Percentiles rank a stretch among this genome's conserved stretches.
Evolutionary conservation across 2,797 vertebrate genomes (phyloP).

Genomic region (Brachyalestes nurse): DNA sequence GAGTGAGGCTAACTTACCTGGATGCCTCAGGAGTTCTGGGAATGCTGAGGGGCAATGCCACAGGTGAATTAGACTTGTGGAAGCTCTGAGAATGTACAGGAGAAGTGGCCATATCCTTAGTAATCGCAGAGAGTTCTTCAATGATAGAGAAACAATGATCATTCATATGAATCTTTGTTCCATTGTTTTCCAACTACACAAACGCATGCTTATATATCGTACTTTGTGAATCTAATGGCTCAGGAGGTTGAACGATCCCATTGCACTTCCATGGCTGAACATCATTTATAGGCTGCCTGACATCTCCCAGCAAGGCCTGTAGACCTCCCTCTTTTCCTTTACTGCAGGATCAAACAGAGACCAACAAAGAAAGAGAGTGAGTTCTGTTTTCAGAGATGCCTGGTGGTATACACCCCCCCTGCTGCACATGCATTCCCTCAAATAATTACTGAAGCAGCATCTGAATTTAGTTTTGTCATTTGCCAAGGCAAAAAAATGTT

Average conservation of each 20-base stretch:
- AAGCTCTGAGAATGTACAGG: conserved; percentile 66
- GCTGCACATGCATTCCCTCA: not conserved
- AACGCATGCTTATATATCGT: conserved; percentile 14
- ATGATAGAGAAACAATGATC: not conserved
- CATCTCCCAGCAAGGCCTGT: conserved; percentile 29
- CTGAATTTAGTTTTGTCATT: conserved; percentile 15
- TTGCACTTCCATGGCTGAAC: conserved; percentile 13
- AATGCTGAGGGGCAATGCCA: conserved; percentile 50
- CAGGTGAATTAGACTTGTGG: conserved; percentile 59
- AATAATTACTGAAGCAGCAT: conserved; percentile 18
- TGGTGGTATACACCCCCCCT: conserved; percentile 30
- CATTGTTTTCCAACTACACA: not conserved
- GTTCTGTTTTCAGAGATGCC: conserved; percentile 19
- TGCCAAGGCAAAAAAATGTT: not conserved
- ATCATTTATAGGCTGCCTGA: conserved; percentile 40
- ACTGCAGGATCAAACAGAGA: conserved; percentile 43
- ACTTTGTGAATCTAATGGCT: conserved; percentile 31
- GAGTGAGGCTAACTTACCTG: conserved; percentile 73
- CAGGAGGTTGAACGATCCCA: conserved; percentile 18
- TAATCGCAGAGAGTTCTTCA: conserved; percentile 65
- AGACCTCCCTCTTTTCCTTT: conserved; percentile 26
- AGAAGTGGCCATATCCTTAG: conserved; percentile 79
- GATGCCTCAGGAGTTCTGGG: conserved; percentile 64
- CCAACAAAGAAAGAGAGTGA: not conserved
- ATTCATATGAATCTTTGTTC: not conserved